phyloP scores from a whole-genome alignment of 1,140 invertebrate species.

The Gonioctena quinquepunctata region DNA sequence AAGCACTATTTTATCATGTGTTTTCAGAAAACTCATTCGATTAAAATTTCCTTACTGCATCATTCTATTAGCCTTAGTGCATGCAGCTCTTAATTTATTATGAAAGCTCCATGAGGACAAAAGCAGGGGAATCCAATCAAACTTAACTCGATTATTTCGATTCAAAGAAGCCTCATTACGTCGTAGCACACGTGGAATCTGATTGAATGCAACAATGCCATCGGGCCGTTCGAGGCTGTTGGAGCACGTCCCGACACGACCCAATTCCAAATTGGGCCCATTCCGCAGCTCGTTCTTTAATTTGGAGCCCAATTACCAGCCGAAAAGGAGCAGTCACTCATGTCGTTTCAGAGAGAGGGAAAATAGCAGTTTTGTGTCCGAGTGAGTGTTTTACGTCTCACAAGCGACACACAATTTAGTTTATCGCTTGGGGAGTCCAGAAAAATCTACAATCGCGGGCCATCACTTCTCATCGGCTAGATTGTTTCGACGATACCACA shows the following conservation, averaged over 20 bases:
- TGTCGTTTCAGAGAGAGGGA: neutral
- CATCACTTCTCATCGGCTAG: too few species aligned
- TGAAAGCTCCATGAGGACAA: neutral
- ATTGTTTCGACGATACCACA: too few species aligned
- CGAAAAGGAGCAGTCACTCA: neutral
- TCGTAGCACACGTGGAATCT: slow-evolving; percentile 1
- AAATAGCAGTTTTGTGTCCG: neutral
- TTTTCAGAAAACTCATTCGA: too few species aligned
- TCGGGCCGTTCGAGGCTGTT: neutral
- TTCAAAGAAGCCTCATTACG: slow-evolving; percentile 11
- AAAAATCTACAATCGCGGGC: too few species aligned
- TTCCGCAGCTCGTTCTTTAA: neutral
- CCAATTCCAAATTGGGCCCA: neutral
- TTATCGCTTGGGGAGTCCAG: too few species aligned
- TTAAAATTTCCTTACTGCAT: too few species aligned
- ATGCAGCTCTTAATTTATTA: neutral
- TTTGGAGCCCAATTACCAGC: neutral
- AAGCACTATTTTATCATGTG: too few species aligned
- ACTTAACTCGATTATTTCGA: slow-evolving; percentile 1
- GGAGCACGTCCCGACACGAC: neutral
- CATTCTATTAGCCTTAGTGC: neutral
- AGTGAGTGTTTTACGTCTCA: neutral
- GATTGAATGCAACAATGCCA: slow-evolving; percentile 9
- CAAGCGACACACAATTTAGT: too few species aligned
- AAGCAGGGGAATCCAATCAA: slow-evolving; percentile 1